Evolutionary conservation across 2,797 vertebrate genomes (phyloP), one percentile per base, ranked within the genome.

Genomic region (Staurois parvus): DNA sequence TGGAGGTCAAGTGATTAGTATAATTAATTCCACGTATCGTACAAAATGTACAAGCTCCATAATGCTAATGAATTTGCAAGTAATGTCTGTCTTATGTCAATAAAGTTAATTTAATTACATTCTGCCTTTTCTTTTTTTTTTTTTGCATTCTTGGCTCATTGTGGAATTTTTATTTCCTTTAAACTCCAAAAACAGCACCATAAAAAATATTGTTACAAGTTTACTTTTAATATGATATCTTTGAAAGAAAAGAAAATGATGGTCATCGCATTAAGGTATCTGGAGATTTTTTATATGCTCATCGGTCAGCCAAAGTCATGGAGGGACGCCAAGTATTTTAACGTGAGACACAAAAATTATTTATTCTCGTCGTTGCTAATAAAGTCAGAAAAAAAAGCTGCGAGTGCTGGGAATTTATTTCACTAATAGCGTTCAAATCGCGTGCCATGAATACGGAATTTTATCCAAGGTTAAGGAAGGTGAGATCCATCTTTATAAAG

Each of bases 231-330:
- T 52, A 19, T 52, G 1, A 19, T 52, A 17, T 52, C 1, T 52
- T 52, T 52, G 15, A 17, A 34, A 6, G n/a, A 21, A 42, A 45
- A 30, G n/a, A 24, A 21, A 64, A 48, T 11, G 40, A 28, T 45
- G 76, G 37, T 8, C 52, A 34, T 72, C 69, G 28, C 26, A 3
- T 6, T 7, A 37, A 37, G 32, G 59, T 62, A 72, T 72, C 76
- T 28, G 48, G 24, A 56, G 62, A 37, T 24, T 26, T 30, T 68
- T 85, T 74, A 74, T 66, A 48, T 74, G 40, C 26, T 69, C 62
- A 37, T 64, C 69, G 59, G 77, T 75, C 84, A 81, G 84, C 64
- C 84, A 81, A 85, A 76, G 78, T 81, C 79, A 76, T 85, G 84
- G 84, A 76, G 42, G 32, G 56, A 76, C 37, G 84, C 84, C 84